Base-by-base conservation (phyloP, 2,888 invertebrate genomes). In the Cerastis rubricosa region DNA sequence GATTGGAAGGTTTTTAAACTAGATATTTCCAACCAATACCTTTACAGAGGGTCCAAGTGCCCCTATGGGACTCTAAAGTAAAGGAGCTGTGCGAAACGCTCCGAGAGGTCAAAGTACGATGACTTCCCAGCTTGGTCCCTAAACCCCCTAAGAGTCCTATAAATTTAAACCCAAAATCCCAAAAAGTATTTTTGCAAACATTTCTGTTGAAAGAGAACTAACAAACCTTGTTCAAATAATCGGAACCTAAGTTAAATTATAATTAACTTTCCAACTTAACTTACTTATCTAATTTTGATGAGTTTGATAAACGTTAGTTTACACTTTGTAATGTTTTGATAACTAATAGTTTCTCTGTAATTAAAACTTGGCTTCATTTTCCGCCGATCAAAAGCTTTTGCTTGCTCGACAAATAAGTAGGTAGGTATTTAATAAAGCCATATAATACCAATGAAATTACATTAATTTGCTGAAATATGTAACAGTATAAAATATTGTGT, bases 41-140 rank as follows among this genome's bases (percentile, higher is more conserved):
- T 74, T 69, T 80, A 80, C 64, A n/a, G 61, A 64, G 57, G 74
- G 65, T 71, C 54, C 57, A 76, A 85, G 80, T 72, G 74, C 45
- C 59, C 86, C 72, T 35, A 8, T 45, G 87, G 71, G 85, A 70
- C 51, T 40, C 54, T 76, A 73, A 76, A 84, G 71, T 71, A 80
- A 66, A 69, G 66, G 17, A 65, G 47, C 61, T 77, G 40, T 66
- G 40, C 57, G 70, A 70, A 81, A 68, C 57, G 64, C 51, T 63
- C 47, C 35, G n/a, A 61, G 75, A 78, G 85, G 87, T 85, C 82
- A 78, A 76, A 78, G 67, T 66, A 79, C 85, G 22, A 63, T 72
- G 67, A 65, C 65, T 71, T 80, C 69, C 65, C 45, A 72, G 71
- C 61, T 78, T 35, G 61, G 29, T 79, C 72, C 76, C 76, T 59